A percentile compares a stretch with the other conserved stretches of the same genome.
Evolutionary conservation across 2,797 vertebrate genomes (phyloP).

Genomic region (Sebastes cheni): DNA sequence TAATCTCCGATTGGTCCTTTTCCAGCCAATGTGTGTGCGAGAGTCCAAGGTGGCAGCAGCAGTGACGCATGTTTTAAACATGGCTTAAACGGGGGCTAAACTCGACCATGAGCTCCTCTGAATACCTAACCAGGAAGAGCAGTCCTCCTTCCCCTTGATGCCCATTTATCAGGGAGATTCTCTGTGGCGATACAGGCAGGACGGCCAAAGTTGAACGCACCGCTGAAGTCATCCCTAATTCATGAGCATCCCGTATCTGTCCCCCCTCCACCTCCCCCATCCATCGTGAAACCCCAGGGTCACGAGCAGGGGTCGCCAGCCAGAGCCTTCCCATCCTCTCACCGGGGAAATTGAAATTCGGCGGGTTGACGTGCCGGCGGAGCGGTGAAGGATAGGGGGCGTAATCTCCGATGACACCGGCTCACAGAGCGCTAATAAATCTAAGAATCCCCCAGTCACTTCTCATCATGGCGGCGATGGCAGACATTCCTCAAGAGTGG

Average conservation of each 20-base stretch:
- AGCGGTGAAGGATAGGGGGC: constrained; percentile 76
- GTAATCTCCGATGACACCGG: constrained; percentile 78
- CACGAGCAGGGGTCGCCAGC: constrained; percentile 63
- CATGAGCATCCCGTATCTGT: constrained; percentile 73
- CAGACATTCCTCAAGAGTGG: constrained; percentile 65
- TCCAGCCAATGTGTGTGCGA: not conserved
- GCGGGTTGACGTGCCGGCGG: constrained; percentile 51
- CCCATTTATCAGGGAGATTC: constrained; percentile 76
- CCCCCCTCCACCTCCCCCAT: constrained; percentile 51
- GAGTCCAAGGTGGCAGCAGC: constrained; percentile 21
- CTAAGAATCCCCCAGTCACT: constrained; percentile 76
- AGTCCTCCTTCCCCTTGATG: constrained; percentile 49
- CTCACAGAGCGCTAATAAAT: constrained; percentile 79
- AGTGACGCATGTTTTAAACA: constrained; percentile 52
- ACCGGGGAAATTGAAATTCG: constrained; percentile 78
- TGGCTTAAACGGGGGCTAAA: constrained; percentile 3
- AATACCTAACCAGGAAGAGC: constrained; percentile 64
- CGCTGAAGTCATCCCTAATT: constrained; percentile 78
- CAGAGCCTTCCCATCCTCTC: constrained; percentile 63
- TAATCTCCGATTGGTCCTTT: not conserved
- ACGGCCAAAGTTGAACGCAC: constrained; percentile 71
- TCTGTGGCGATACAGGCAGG: constrained; percentile 60
- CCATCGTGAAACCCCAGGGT: constrained; percentile 69
- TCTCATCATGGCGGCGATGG: constrained; percentile 69
- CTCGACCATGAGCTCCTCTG: constrained; percentile 42